Conservation (phyloP, 2,888 invertebrate genomes). For the Stenolophus ochropezus region DNA sequence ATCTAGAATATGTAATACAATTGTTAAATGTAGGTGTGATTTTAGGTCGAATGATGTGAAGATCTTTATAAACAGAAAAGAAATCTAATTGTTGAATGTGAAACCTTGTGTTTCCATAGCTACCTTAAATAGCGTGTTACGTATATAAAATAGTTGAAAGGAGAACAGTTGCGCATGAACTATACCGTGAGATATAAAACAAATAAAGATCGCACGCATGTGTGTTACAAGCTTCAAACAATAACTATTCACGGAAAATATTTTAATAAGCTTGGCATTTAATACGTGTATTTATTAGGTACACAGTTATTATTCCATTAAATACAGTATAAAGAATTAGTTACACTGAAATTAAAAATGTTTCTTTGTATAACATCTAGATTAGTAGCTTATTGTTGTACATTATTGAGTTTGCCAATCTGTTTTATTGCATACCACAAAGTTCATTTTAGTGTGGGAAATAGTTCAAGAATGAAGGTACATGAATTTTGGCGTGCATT, state of each 20-base stretch:
- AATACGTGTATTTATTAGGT: neutral
- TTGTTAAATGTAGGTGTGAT: neutral
- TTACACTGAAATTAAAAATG: neutral
- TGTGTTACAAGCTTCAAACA: neutral
- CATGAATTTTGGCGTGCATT: too few species aligned
- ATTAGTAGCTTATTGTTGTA: too few species aligned
- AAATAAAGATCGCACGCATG: constrained; percentile 21
- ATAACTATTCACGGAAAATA: neutral
- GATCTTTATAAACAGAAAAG: neutral
- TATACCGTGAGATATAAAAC: constrained; percentile 21
- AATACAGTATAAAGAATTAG: neutral
- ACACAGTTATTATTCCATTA: neutral
- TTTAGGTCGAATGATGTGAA: neutral
- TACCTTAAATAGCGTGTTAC: neutral
- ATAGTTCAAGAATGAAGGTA: too few species aligned
- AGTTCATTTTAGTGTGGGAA: too few species aligned
- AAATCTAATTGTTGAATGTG: neutral
- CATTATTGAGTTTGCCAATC: too few species aligned
- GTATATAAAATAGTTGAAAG: constrained; percentile 23
- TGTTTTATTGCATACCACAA: too few species aligned
- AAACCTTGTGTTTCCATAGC: neutral
- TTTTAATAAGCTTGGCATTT: neutral
- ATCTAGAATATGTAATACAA: neutral
- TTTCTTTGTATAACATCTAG: too few species aligned
- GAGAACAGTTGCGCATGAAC: constrained; percentile 22